A percentile compares a stretch with the other conserved stretches of the same genome.
Conservation (phyloP, 2,797 vertebrate genomes). For the Enteromius unitaeniatus region DNA sequence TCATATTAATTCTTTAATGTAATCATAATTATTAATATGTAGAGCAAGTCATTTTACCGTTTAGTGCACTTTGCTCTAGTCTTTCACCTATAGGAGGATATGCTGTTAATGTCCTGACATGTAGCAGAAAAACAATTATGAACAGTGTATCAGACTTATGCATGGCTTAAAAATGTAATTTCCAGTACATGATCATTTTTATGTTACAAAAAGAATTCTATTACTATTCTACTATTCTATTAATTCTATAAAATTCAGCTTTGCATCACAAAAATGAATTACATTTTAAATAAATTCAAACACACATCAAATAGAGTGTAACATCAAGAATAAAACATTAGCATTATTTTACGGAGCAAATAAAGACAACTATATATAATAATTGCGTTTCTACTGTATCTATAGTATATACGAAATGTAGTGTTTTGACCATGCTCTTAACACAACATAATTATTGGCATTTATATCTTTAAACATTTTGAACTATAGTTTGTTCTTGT, state of each 20-base stretch:
- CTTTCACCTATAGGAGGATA: background rate
- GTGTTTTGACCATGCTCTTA: background rate
- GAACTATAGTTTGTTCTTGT: conserved; percentile 56
- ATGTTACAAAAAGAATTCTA: no score
- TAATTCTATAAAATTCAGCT: background rate
- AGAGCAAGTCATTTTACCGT: background rate
- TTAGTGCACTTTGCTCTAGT: background rate
- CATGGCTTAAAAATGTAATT: no score
- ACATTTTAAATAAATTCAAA: background rate
- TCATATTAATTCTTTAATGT: background rate
- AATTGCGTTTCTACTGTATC: background rate
- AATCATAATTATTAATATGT: background rate
- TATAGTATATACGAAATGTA: background rate
- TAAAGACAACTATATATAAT: no score
- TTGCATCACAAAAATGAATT: background rate
- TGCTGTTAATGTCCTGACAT: background rate
- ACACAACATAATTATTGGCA: background rate
- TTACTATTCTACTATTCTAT: no score
- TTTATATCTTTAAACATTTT: conserved; percentile 5
- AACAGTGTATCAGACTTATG: background rate
- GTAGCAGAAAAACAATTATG: background rate
- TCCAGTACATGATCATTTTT: no score
- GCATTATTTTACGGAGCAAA: no score
- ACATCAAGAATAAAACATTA: no score
- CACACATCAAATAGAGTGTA: no score